These are phyloP conservation scores for Uria lomvia DNA, from an alignment of 2,113 vertebrate genomes.

Conservation along the genomic window DNA sequence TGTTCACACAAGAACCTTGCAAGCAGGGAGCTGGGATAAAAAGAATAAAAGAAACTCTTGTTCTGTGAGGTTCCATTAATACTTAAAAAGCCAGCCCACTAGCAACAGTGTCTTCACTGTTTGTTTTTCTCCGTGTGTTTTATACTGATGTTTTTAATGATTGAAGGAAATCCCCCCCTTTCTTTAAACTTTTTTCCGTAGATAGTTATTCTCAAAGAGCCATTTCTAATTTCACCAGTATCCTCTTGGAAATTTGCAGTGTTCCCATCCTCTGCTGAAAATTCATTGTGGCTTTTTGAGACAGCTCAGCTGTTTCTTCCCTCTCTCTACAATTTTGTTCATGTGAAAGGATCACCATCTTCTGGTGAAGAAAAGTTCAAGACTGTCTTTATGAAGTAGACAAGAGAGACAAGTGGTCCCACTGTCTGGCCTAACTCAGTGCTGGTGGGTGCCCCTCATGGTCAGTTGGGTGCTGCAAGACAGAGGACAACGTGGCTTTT, in stretches of 20 bases:
- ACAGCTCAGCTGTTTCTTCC: background rate
- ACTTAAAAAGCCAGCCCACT: constrained; percentile 30
- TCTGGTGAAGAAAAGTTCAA: background rate
- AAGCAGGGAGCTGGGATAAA: constrained; percentile 52
- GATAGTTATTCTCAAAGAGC: background rate
- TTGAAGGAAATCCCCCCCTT: background rate
- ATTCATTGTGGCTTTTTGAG: background rate
- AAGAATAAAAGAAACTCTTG: constrained; percentile 75
- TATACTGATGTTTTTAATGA: background rate
- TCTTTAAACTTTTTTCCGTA: background rate
- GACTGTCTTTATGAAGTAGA: background rate
- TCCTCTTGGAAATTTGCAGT: background rate
- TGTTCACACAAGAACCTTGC: constrained; percentile 76
- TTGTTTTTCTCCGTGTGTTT: constrained; percentile 25
- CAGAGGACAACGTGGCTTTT: background rate
- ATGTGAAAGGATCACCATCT: background rate
- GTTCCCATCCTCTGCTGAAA: background rate
- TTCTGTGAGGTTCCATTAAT: constrained; percentile 66
- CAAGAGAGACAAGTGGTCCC: background rate
- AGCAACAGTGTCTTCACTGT: constrained; percentile 49
- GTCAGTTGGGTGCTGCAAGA: accelerated
- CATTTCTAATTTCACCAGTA: background rate
- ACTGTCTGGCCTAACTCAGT: background rate
- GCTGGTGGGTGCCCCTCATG: background rate
- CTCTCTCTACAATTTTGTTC: background rate